A percentile compares a stretch with the other conserved stretches of the same genome.
Conservation (phyloP, 2,113 vertebrate genomes). For the Petrocephalus zakoni region DNA sequence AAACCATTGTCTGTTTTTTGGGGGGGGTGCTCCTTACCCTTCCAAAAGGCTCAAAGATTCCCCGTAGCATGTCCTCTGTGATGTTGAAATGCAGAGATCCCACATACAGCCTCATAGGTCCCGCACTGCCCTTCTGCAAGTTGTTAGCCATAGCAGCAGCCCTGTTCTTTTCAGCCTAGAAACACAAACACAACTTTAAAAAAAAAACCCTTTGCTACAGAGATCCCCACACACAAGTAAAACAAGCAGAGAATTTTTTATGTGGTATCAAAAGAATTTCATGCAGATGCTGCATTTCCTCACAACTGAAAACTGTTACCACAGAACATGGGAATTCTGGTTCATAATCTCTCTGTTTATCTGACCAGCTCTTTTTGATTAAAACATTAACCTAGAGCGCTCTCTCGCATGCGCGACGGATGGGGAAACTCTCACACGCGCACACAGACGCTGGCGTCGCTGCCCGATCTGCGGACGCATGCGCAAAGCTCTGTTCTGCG, state of each 20-base stretch:
- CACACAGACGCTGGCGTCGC: no score
- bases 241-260: not conserved
- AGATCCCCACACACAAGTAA: not conserved
- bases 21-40: constrained; percentile 61
- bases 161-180: constrained; percentile 94
- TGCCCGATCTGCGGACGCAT: no score
- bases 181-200: not conserved
- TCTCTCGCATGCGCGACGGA: no score
- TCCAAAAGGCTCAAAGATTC: constrained; percentile 97
- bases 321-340: not conserved
- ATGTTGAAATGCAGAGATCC: constrained; percentile 97
- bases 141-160: constrained; percentile 93
- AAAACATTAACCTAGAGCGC: no score
- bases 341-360: no score
- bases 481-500: no score
- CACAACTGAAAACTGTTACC: not conserved
- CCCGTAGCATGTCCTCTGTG: constrained; percentile 96
- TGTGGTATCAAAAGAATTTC: not conserved
- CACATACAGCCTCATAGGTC: constrained; percentile 95
- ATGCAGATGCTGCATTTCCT: not conserved
- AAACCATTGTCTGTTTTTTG: not conserved
- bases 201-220: not conserved
- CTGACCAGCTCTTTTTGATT: no score
- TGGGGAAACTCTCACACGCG: no score
- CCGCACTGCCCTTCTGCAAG: constrained; percentile 91